Conservation (phyloP, 2,113 vertebrate genomes). For the Mellivora capensis region DNA sequence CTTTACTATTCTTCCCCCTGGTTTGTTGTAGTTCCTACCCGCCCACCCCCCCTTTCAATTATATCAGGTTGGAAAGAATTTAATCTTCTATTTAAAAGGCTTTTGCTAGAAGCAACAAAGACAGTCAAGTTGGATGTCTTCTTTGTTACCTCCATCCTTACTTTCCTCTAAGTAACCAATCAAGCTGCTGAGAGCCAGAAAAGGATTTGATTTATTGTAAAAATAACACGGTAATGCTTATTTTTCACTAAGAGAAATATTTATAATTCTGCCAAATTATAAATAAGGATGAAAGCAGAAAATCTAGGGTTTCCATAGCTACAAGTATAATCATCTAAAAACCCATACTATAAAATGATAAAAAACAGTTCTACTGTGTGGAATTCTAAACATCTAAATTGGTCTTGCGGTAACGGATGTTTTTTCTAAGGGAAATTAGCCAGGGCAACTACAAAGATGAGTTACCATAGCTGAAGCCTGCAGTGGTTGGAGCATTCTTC, state of each 20-base stretch:
- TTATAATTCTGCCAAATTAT: neutral
- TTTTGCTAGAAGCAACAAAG: neutral
- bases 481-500: slow-evolving; percentile 88
- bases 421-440: neutral
- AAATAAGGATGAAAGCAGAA: neutral
- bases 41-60: neutral
- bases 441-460: neutral
- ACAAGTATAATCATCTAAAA: neutral
- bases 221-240: neutral
- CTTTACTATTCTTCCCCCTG: neutral
- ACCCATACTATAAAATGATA: neutral
- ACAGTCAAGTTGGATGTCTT: neutral
- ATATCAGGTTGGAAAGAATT: neutral
- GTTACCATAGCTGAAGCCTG: slow-evolving; percentile 96
- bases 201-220: neutral
- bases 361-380: neutral
- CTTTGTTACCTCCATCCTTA: neutral
- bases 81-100: neutral
- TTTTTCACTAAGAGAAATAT: neutral
- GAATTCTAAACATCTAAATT: neutral
- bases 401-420: neutral
- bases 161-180: neutral
- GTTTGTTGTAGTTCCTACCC: too few species aligned
- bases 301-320: neutral
- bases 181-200: neutral